phyloP scores from a whole-genome alignment of 2,888 invertebrate species.

The Dexiosoma caninum region DNA sequence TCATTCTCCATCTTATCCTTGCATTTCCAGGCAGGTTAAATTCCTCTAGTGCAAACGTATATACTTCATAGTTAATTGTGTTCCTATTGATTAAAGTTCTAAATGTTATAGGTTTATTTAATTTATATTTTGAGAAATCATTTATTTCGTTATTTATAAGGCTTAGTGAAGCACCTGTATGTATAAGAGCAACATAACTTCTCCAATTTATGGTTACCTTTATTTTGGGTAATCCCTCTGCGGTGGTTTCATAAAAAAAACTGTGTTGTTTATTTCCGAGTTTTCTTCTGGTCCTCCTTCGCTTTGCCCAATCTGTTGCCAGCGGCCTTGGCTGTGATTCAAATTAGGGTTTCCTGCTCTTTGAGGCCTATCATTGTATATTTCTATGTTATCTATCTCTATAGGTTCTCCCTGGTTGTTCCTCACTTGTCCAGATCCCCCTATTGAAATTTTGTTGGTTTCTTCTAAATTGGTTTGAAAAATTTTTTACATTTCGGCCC shows the following conservation, averaged over 20 bases:
- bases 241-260: conserved; percentile 13
- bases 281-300: neutral
- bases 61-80: conserved; percentile 29
- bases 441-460: too few species aligned
- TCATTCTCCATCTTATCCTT: conserved; percentile 37
- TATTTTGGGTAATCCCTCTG: conserved; percentile 8
- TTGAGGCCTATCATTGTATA: neutral
- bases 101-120: conserved; percentile 26
- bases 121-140: conserved; percentile 17
- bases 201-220: neutral
- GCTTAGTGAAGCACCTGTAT: conserved; percentile 42
- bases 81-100: conserved; percentile 33
- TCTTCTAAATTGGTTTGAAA: too few species aligned
- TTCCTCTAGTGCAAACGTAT: conserved; percentile 30
- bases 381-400: neutral
- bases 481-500: too few species aligned
- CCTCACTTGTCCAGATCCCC: neutral
- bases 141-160: conserved; percentile 24
- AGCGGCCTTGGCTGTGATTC: too few species aligned
- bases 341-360: too few species aligned
- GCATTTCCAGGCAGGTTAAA: conserved; percentile 37
- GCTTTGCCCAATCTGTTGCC: conserved; percentile 21
- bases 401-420: neutral
- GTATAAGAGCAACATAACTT: conserved; percentile 30
- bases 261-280: neutral